These are phyloP conservation scores for Selenia dentaria DNA, from an alignment of 2,888 invertebrate species.

Conservation along the genomic window DNA sequence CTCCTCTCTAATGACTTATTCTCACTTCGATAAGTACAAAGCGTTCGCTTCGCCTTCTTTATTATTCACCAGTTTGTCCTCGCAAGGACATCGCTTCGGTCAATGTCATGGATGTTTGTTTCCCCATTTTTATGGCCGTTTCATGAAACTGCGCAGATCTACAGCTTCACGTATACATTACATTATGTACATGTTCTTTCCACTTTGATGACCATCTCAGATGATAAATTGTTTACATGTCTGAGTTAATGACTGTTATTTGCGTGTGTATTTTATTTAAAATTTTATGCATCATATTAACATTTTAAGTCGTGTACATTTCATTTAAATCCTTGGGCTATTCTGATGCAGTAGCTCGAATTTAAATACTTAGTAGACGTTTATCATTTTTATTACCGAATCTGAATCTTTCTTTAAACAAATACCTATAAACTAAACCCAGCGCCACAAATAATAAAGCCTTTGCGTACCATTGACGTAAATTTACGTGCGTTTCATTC, in stretches of 20 bases:
- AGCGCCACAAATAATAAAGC: too few relatives aligned
- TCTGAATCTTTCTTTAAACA: too few relatives aligned
- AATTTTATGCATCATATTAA: constrained; percentile 6
- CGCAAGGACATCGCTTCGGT: constrained; percentile 59
- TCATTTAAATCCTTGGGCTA: too few relatives aligned
- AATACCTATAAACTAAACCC: too few relatives aligned
- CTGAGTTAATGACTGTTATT: constrained; percentile 18
- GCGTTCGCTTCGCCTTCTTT: constrained; percentile 36
- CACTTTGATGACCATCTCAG: constrained; percentile 24
- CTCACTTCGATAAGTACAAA: constrained; percentile 27
- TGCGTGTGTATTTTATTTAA: constrained; percentile 11
- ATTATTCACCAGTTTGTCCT: constrained; percentile 39
- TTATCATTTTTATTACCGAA: too few relatives aligned
- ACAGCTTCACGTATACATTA: constrained; percentile 13
- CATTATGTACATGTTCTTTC: constrained; percentile 7
- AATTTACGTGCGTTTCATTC: too few relatives aligned
- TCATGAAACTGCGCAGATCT: constrained; percentile 35
- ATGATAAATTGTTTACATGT: constrained; percentile 24
- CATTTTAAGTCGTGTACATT: background rate
- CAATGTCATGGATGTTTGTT: constrained; percentile 62
- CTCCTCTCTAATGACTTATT: constrained; percentile 21
- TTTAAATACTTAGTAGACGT: too few relatives aligned
- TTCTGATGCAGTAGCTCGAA: too few relatives aligned
- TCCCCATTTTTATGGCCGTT: constrained; percentile 40
- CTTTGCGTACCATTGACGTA: too few relatives aligned